A percentile compares a stretch with the other conserved stretches of the same genome.
Conservation (phyloP, 2,888 invertebrate species). For the Penaeus monodon region DNA sequence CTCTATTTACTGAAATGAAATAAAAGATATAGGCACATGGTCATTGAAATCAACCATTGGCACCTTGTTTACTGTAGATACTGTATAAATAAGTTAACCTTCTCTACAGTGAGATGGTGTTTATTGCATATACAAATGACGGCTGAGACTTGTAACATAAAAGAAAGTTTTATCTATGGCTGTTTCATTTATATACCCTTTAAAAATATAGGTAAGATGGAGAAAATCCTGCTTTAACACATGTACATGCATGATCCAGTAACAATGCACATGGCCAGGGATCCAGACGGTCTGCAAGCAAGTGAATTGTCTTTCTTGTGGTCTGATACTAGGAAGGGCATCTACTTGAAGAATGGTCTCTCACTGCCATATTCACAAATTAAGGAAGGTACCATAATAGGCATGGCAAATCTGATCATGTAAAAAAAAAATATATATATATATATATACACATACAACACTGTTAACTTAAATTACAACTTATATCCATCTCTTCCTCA, state of each 20-base stretch:
- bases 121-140: conserved; percentile 4
- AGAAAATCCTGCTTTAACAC: conserved; percentile 4
- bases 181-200: not conserved
- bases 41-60: not conserved
- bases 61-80: conserved; percentile 29
- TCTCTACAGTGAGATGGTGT: not conserved
- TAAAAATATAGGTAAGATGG: not conserved
- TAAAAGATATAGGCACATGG: not conserved
- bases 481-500: too few species aligned
- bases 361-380: too few species aligned
- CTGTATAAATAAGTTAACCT: conserved; percentile 27
- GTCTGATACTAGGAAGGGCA: too few species aligned
- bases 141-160: conserved; percentile 29
- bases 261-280: too few species aligned
- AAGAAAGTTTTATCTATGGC: conserved; percentile 13
- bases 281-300: too few species aligned
- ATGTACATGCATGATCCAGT: not conserved
- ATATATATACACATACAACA: too few species aligned
- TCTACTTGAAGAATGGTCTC: too few species aligned
- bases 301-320: too few species aligned
- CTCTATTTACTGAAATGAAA: not conserved
- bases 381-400: too few species aligned
- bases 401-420: too few species aligned
- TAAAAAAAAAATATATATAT: too few species aligned
- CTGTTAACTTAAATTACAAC: too few species aligned